Evolutionary conservation across 2,888 invertebrate species (phyloP).

Genomic region (Mimumesa dahlbomi): DNA sequence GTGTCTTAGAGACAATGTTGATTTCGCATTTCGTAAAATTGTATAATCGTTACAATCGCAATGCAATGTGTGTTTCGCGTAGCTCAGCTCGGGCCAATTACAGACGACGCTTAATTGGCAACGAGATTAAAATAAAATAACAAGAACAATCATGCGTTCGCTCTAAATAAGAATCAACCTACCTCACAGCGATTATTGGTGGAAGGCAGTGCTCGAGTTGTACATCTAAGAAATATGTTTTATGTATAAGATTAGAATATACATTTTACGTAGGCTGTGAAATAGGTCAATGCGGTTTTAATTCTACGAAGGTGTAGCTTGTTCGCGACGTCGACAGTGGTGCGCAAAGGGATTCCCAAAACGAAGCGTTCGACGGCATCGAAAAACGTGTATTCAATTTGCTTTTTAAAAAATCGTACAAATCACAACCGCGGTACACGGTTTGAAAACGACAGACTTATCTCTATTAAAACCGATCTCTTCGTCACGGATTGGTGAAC

Average conservation of each 20-base stretch:
- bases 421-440: too few species aligned
- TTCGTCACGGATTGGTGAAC: too few species aligned
- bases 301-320: slow-evolving; percentile 53
- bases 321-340: slow-evolving; percentile 47
- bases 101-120: slow-evolving; percentile 2
- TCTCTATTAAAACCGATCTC: too few species aligned
- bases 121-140: slow-evolving; percentile 37
- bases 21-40: not conserved
- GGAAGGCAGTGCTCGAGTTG: slow-evolving; percentile 76
- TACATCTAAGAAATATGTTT: slow-evolving; percentile 55
- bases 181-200: slow-evolving; percentile 72
- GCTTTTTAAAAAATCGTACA: too few species aligned
- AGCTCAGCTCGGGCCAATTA: not conserved
- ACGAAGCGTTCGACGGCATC: too few species aligned
- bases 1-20: not conserved
- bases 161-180: slow-evolving; percentile 56
- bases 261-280: slow-evolving; percentile 61
- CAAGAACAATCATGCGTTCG: slow-evolving; percentile 36
- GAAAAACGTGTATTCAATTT: too few species aligned
- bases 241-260: slow-evolving; percentile 63
- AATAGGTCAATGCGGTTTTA: slow-evolving; percentile 54
- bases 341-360: slow-evolving; percentile 37
- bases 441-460: too few species aligned
- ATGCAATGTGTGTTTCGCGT: not conserved
- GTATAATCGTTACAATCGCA: not conserved